phyloP scores from a whole-genome alignment of 2,888 invertebrate species.

The Branchellion lobata region DNA sequence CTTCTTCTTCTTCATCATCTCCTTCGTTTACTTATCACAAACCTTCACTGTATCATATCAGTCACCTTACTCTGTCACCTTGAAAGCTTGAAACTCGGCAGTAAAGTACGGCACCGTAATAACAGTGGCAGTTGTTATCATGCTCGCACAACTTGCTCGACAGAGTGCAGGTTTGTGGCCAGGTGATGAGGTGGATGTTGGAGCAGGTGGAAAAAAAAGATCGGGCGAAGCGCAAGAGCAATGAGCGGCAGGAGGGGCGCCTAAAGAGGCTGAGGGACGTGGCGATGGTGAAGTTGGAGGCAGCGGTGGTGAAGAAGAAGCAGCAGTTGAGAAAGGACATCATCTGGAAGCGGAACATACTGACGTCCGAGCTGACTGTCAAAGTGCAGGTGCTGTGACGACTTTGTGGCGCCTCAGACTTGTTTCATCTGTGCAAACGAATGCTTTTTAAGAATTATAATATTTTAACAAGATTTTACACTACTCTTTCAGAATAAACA shows the following conservation, averaged over 20 bases:
- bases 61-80: no score
- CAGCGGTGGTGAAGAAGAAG: constrained; percentile 80
- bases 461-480: no score
- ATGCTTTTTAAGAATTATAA: neutral
- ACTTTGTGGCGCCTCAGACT: neutral
- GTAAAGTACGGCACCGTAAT: no score
- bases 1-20: no score
- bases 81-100: no score
- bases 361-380: constrained; percentile 71
- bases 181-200: constrained; percentile 56
- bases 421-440: neutral
- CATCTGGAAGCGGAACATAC: constrained; percentile 80
- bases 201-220: constrained; percentile 63
- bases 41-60: no score
- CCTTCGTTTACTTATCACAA: no score
- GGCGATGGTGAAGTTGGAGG: constrained; percentile 69
- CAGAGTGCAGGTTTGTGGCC: constrained; percentile 59
- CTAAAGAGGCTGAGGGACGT: constrained; percentile 66
- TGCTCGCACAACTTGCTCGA: no score
- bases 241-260: constrained; percentile 58
- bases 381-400: constrained; percentile 72
- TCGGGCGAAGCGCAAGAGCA: constrained; percentile 55
- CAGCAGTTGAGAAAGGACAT: constrained; percentile 90
- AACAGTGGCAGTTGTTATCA: no score
- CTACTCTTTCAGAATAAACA: neutral